phyloP scores from a whole-genome alignment of 2,113 vertebrate genomes.

The Gallinago paraguaiae region DNA sequence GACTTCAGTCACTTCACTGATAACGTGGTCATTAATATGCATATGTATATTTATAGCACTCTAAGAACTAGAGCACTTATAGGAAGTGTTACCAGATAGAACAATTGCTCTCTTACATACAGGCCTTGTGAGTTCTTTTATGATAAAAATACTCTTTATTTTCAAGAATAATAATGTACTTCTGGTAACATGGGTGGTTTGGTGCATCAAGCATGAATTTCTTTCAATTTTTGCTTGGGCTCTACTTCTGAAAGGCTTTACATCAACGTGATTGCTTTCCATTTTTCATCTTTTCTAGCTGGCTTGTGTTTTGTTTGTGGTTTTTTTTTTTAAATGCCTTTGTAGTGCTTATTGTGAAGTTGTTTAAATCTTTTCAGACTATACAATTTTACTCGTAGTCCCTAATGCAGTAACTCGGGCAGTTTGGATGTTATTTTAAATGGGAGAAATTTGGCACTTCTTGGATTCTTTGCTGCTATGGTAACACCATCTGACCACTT shows the following conservation, averaged over 20 bases:
- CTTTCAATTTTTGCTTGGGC: background rate
- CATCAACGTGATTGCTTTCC: background rate
- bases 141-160: background rate
- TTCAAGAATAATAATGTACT: background rate
- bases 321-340: background rate
- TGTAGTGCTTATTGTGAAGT: background rate
- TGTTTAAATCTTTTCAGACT: background rate
- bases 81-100: background rate
- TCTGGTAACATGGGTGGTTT: background rate
- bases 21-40: background rate
- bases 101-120: background rate
- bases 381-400: background rate
- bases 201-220: background rate
- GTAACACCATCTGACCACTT: background rate
- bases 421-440: background rate
- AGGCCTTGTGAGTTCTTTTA: background rate
- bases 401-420: background rate
- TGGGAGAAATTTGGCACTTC: background rate
- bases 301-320: background rate
- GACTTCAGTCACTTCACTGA: background rate
- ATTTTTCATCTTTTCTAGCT: background rate
- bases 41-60: background rate
- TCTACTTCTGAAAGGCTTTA: background rate
- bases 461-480: background rate
- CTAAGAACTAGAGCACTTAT: background rate